Evolutionary conservation across 2,113 vertebrate genomes (phyloP).

Genomic region (Dromiciops gliroides): DNA sequence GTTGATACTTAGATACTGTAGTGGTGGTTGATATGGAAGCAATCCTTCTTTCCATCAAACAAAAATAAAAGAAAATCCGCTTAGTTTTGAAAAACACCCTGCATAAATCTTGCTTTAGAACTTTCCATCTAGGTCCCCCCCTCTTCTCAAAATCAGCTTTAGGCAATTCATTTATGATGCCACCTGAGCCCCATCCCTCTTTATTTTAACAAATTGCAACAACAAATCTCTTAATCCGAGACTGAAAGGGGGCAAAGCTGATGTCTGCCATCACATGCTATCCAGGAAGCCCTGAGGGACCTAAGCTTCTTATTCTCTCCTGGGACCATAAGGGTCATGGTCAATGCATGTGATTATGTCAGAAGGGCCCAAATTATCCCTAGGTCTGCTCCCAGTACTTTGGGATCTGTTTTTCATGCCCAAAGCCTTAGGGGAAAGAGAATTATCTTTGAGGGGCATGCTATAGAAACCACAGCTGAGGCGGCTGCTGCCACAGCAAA

Average conservation of each 20-base stretch:
- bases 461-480: not conserved
- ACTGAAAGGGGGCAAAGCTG: slow-evolving; percentile 62
- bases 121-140: slow-evolving; percentile 56
- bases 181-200: slow-evolving; percentile 78
- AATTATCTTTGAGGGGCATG: not conserved
- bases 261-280: slow-evolving; percentile 77
- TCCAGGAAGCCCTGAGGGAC: slow-evolving; percentile 76
- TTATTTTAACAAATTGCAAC: slow-evolving; percentile 85
- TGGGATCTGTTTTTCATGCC: not conserved
- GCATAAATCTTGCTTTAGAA: slow-evolving; percentile 70
- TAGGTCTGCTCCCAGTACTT: not conserved
- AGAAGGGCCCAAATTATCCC: not conserved
- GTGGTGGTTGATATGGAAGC: not conserved
- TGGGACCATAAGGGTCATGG: slow-evolving; percentile 64
- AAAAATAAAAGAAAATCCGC: slow-evolving; percentile 49
- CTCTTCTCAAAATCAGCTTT: not conserved
- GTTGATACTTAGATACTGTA: slow-evolving; percentile 34
- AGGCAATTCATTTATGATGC: slow-evolving; percentile 70
- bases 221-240: slow-evolving; percentile 84
- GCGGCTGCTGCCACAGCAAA: not conserved
- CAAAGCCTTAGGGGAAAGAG: not conserved
- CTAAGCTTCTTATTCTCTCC: slow-evolving; percentile 82
- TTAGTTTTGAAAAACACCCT: slow-evolving; percentile 15
- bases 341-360: slow-evolving; percentile 44
- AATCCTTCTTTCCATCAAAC: slow-evolving; percentile 18